A percentile compares a stretch with the other conserved stretches of the same genome.
phyloP scores from a whole-genome alignment of 2,797 vertebrate species.

The Sebastolobus altivelis region DNA sequence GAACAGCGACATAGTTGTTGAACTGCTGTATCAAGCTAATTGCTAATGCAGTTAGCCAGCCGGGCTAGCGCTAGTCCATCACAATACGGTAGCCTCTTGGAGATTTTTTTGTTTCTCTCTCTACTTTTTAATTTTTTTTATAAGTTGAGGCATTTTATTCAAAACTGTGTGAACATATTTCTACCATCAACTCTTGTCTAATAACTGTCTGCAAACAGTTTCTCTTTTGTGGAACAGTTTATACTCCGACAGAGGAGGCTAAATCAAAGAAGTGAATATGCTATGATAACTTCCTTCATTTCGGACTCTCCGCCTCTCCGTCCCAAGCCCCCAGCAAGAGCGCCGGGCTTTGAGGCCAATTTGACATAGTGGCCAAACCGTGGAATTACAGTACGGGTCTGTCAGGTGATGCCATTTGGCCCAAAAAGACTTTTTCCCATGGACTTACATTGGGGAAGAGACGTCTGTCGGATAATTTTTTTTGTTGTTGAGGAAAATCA shows the following conservation, averaged over 20 bases:
- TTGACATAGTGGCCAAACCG: no score
- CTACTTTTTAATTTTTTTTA: neutral
- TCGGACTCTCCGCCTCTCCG: neutral
- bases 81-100: neutral
- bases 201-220: neutral
- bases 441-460: no score
- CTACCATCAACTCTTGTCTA: neutral
- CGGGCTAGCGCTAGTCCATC: neutral
- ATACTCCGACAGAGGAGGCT: neutral
- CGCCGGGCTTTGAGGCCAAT: no score
- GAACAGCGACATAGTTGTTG: neutral
- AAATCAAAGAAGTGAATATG: neutral
- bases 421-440: no score
- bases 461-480: no score
- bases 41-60: neutral
- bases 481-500: no score
- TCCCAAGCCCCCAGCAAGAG: no score
- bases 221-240: neutral
- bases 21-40: neutral
- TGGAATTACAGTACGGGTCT: no score
- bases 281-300: neutral
- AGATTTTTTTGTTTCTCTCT: neutral
- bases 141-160: accelerated
- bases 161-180: neutral
- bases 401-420: no score